Evolutionary conservation across 2,888 invertebrate genomes (phyloP).

Genomic region (Dinocampus coccinellae): DNA sequence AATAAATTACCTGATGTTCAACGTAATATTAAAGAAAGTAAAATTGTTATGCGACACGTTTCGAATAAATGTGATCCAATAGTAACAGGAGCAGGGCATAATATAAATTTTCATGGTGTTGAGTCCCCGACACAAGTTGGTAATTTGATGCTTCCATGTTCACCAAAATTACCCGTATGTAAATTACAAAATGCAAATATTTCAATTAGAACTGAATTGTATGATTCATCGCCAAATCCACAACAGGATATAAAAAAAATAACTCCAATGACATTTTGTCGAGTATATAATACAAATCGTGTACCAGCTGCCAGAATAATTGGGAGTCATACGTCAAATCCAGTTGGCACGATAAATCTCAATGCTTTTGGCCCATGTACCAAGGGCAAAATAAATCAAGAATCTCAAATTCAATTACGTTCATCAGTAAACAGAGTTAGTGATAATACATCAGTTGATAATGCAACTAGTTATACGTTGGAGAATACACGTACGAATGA

Average conservation of each 20-base stretch:
- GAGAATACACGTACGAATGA: neutral
- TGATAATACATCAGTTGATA: slow-evolving; percentile 32
- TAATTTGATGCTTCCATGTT: slow-evolving; percentile 22
- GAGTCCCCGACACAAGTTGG: slow-evolving; percentile 24
- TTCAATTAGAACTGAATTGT: slow-evolving; percentile 63
- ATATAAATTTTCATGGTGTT: slow-evolving; percentile 16
- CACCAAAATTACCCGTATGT: slow-evolving; percentile 34
- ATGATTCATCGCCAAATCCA: slow-evolving; percentile 57
- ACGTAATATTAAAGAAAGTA: slow-evolving; percentile 42
- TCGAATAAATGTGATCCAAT: slow-evolving; percentile 48
- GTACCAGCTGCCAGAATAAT: slow-evolving; percentile 9
- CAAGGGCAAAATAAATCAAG: slow-evolving; percentile 31
- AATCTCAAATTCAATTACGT: slow-evolving; percentile 43
- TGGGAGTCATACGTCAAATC: neutral
- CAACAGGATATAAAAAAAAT: slow-evolving; percentile 54
- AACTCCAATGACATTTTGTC: slow-evolving; percentile 48
- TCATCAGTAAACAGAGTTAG: slow-evolving; percentile 32
- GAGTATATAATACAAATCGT: slow-evolving; percentile 44
- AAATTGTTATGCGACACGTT: slow-evolving; percentile 53
- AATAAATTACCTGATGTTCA: slow-evolving; percentile 23
- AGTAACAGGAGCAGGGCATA: neutral
- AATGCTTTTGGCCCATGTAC: slow-evolving; percentile 40
- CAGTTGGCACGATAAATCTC: slow-evolving; percentile 39
- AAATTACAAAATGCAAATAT: slow-evolving; percentile 61
- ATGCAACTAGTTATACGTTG: neutral